phyloP scores from a whole-genome alignment of 2,888 invertebrate species.

The Lithosia quadra region DNA sequence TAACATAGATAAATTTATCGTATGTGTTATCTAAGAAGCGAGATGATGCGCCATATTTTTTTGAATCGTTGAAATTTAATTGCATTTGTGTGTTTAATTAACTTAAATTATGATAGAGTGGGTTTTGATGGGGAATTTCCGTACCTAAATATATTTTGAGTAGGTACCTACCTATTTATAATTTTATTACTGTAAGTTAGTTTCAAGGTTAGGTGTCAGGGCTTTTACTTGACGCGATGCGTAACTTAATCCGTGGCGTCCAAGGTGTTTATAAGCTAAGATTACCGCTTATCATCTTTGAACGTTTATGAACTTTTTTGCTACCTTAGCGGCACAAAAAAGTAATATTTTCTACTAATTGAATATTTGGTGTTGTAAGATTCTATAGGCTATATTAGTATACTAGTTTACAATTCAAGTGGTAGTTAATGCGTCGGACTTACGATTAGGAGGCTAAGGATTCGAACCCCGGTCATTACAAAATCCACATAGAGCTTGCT shows the following conservation, averaged over 20 bases:
- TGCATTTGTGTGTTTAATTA: conserved; percentile 32
- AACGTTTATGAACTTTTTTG: neutral
- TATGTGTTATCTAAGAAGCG: conserved; percentile 42
- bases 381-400: neutral
- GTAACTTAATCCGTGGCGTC: neutral
- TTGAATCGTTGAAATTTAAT: conserved; percentile 33
- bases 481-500: no score
- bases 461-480: neutral
- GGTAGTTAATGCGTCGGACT: neutral
- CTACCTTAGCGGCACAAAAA: neutral
- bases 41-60: conserved; percentile 46
- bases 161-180: neutral
- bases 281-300: neutral
- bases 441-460: neutral
- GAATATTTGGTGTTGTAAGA: neutral
- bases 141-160: neutral
- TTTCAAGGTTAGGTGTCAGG: neutral
- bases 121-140: neutral
- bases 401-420: neutral
- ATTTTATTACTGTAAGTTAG: neutral
- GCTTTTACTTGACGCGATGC: neutral
- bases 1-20: conserved; percentile 45
- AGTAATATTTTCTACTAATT: neutral
- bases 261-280: neutral
- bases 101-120: conserved; percentile 2